These are phyloP conservation scores for Columba janthina DNA, from an alignment of 2,113 vertebrate species.

Conservation along the genomic window DNA sequence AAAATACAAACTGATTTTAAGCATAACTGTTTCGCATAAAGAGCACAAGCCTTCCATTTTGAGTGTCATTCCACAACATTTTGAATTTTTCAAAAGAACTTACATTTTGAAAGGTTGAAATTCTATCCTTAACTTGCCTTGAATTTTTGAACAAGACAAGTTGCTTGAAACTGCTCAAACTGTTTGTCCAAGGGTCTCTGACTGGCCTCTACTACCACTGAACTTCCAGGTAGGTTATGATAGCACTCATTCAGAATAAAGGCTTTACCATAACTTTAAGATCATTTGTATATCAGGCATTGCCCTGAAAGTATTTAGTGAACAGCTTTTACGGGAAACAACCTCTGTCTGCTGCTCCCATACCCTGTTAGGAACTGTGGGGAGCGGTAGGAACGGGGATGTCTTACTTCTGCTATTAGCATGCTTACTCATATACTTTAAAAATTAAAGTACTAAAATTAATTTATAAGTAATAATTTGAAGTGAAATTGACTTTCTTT, in stretches of 20 bases:
- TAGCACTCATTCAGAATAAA: background rate
- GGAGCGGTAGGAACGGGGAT: accelerated
- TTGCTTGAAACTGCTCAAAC: background rate
- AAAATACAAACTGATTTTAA: background rate
- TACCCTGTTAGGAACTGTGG: background rate
- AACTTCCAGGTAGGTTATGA: background rate
- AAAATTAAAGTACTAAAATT: conserved; percentile 2
- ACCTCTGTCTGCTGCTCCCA: background rate
- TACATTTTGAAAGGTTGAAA: background rate
- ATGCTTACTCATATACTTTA: background rate
- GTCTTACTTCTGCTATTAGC: background rate
- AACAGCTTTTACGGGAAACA: background rate
- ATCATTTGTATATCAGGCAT: background rate
- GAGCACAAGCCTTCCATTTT: background rate
- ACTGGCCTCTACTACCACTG: background rate
- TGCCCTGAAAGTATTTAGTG: background rate
- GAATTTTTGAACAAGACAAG: background rate
- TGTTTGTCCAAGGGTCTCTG: background rate
- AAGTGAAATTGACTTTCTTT: conserved; percentile 19
- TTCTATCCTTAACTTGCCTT: background rate
- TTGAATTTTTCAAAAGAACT: background rate
- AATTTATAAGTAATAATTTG: conserved; percentile 20
- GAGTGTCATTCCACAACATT: background rate
- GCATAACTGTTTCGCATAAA: background rate
- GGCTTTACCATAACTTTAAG: background rate